Evolutionary conservation across 2,113 vertebrate genomes (phyloP).

Genomic region (Hiodon alosoides): DNA sequence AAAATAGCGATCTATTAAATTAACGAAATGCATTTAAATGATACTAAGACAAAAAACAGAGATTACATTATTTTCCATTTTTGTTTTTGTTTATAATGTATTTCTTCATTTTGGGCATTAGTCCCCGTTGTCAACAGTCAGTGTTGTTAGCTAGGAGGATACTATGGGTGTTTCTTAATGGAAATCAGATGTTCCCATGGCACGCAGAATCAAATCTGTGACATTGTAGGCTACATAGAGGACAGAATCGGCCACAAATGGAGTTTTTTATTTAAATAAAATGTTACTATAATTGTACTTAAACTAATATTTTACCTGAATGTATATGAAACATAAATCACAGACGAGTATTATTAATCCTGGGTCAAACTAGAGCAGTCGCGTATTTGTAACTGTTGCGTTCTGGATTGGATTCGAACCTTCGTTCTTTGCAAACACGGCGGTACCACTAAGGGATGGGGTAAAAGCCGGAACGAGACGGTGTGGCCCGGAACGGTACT

Average conservation of each 20-base stretch:
- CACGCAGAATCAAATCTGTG: not conserved
- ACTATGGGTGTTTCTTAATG: constrained; percentile 39
- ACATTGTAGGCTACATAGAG: not conserved
- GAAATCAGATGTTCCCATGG: constrained; percentile 55
- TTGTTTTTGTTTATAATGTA: not conserved
- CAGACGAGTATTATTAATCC: not conserved
- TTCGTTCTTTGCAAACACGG: no score
- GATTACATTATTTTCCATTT: no score
- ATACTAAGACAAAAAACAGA: not conserved
- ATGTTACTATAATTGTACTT: not conserved
- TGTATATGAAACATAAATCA: not conserved
- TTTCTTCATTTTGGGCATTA: not conserved
- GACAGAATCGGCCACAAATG: not conserved
- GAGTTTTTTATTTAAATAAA: not conserved
- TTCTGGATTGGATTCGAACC: no score
- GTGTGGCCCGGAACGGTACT: no score
- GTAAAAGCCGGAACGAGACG: no score
- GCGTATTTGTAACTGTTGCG: no score
- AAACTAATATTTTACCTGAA: not conserved
- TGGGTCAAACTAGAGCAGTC: not conserved
- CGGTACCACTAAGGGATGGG: no score
- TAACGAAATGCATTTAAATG: not conserved
- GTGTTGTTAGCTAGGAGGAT: constrained; percentile 34
- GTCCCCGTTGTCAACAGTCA: not conserved
- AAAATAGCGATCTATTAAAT: not conserved